These are phyloP conservation scores for Macropus fuliginosus DNA, from an alignment of 2,797 vertebrate genomes.

Conservation along the genomic window DNA sequence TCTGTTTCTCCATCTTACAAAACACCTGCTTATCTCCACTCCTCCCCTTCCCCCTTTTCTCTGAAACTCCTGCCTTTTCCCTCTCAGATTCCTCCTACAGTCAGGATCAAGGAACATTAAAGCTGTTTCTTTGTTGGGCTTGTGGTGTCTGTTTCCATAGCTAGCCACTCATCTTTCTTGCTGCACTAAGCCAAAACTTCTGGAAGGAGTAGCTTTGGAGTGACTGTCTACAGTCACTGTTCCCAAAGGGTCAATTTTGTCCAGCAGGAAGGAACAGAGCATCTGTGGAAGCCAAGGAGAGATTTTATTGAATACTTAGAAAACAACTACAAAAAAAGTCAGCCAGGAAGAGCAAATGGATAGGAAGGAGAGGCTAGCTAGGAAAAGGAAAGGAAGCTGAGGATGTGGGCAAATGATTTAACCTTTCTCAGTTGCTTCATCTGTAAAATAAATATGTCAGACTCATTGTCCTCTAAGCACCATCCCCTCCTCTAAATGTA, in stretches of 20 bases:
- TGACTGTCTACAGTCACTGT: slow-evolving; percentile 79
- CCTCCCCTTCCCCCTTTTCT: slow-evolving; percentile 4
- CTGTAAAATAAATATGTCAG: neutral
- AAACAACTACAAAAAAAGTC: slow-evolving; percentile 81
- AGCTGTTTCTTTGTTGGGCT: slow-evolving; percentile 68
- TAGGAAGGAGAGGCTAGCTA: slow-evolving; percentile 56
- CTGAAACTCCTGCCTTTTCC: slow-evolving; percentile 46
- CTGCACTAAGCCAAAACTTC: slow-evolving; percentile 86
- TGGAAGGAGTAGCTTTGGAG: slow-evolving; percentile 82
- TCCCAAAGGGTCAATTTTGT: slow-evolving; percentile 86
- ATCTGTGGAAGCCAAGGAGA: slow-evolving; percentile 82
- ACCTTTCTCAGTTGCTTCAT: neutral
- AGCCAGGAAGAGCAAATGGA: slow-evolving; percentile 56
- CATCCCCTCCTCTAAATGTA: neutral
- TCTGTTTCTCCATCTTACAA: neutral
- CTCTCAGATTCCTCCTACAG: neutral
- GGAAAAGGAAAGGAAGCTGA: slow-evolving; percentile 16
- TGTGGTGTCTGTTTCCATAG: slow-evolving; percentile 81
- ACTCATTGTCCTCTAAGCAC: neutral
- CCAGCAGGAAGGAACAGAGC: slow-evolving; percentile 81
- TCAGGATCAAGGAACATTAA: slow-evolving; percentile 24
- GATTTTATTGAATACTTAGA: slow-evolving; percentile 79
- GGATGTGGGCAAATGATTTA: neutral
- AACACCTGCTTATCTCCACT: neutral
- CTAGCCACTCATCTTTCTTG: slow-evolving; percentile 80